Percentiles rank a stretch among this genome's conserved stretches.
Evolutionary conservation across 2,888 invertebrate species (phyloP).

Genomic region (Xylocampa areola): DNA sequence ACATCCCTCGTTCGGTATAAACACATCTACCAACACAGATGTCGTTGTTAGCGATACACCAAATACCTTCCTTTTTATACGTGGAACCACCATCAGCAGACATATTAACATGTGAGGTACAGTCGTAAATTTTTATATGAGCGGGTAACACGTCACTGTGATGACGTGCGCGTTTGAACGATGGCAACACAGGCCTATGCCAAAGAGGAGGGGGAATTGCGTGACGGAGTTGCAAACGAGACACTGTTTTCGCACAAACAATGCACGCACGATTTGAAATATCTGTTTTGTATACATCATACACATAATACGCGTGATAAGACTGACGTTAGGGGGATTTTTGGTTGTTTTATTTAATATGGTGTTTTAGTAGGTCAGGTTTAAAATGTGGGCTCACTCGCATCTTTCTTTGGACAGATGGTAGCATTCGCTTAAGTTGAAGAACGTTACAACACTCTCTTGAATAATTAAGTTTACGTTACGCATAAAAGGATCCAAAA

Average conservation of each 20-base stretch:
- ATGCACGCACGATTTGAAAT: constrained; percentile 76
- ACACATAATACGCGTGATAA: constrained; percentile 58
- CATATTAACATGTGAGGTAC: constrained; percentile 73
- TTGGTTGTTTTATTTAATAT: constrained; percentile 45
- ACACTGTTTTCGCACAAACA: constrained; percentile 68
- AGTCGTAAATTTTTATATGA: constrained; percentile 82
- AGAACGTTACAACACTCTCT: constrained; percentile 29
- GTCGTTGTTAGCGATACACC: constrained; percentile 51
- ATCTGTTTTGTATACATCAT: constrained; percentile 67
- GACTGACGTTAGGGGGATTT: constrained; percentile 55
- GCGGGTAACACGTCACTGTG: constrained; percentile 73
- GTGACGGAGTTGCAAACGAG: constrained; percentile 75
- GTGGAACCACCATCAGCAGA: constrained; percentile 51
- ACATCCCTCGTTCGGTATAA: constrained; percentile 16
- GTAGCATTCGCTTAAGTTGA: constrained; percentile 30
- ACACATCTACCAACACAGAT: constrained; percentile 9
- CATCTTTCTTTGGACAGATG: constrained; percentile 24
- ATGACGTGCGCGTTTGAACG: constrained; percentile 68
- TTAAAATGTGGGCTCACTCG: constrained; percentile 11
- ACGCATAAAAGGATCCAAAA: constrained; percentile 9
- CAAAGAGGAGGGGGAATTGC: constrained; percentile 75
- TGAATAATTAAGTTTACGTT: constrained; percentile 29
- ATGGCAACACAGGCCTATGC: constrained; percentile 57
- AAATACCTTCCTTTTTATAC: constrained; percentile 48
- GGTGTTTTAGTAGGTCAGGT: constrained; percentile 46